Conservation (phyloP, 2,113 vertebrate genomes). For the Xyrauchen texanus region DNA sequence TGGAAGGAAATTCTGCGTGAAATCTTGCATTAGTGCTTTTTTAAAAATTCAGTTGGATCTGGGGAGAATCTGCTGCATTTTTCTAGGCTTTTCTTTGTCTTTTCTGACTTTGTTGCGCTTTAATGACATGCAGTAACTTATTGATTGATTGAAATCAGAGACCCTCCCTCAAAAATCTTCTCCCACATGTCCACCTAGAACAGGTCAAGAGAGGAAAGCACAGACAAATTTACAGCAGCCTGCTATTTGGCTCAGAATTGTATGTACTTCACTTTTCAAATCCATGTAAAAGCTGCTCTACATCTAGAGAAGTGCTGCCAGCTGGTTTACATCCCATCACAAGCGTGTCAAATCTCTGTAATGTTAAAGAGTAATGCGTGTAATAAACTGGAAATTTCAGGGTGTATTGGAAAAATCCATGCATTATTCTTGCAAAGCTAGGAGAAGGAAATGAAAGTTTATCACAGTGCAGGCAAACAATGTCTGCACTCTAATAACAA, state of each 20-base stretch:
- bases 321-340: background rate
- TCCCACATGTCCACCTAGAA: constrained; percentile 73
- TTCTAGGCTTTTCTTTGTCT: too few relatives aligned
- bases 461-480: constrained; percentile 3
- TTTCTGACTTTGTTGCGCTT: too few relatives aligned
- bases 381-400: background rate
- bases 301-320: constrained; percentile 6
- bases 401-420: background rate
- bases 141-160: too few relatives aligned
- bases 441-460: constrained; percentile 1
- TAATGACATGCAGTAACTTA: too few relatives aligned
- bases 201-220: constrained; percentile 24
- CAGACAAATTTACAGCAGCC: background rate
- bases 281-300: constrained; percentile 4
- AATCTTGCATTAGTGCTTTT: too few relatives aligned
- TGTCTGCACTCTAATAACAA: constrained; percentile 59
- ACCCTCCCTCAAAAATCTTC: constrained; percentile 55
- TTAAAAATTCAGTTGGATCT: too few relatives aligned
- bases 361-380: background rate
- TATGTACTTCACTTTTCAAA: constrained; percentile 13
- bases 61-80: too few relatives aligned
- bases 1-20: too few relatives aligned
- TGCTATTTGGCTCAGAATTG: background rate
- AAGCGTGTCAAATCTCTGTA: background rate
- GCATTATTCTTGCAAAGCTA: background rate